Evolutionary conservation across 2,113 vertebrate species (phyloP).

Genomic region (Scytalopus superciliaris): DNA sequence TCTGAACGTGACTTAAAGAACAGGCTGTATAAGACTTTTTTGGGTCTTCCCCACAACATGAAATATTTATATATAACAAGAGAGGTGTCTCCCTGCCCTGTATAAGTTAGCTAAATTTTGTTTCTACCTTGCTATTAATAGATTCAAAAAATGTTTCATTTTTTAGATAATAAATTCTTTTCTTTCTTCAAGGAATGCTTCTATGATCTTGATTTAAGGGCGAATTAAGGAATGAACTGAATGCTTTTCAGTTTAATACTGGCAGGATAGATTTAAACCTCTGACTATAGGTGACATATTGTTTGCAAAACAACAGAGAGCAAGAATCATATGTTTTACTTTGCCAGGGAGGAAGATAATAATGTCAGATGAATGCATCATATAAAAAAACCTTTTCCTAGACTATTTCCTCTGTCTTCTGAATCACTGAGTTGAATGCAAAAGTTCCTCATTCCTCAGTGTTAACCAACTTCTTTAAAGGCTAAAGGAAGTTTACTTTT

Average conservation of each 20-base stretch:
- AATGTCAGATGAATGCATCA: neutral
- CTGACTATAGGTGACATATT: neutral
- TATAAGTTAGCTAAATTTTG: neutral
- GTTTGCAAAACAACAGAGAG: slow-evolving; percentile 1
- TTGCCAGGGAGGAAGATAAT: neutral
- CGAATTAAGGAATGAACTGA: neutral
- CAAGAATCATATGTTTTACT: slow-evolving; percentile 12
- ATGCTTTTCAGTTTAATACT: neutral
- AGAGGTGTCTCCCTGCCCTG: neutral
- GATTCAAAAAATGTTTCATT: neutral
- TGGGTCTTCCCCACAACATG: neutral
- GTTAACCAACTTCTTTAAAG: slow-evolving; percentile 12
- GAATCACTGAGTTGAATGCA: neutral
- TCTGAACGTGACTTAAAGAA: neutral
- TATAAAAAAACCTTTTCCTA: neutral
- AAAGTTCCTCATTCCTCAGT: neutral
- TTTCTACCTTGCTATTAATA: neutral
- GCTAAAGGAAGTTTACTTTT: neutral
- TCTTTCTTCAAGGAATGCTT: neutral
- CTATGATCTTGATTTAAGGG: neutral
- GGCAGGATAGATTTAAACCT: neutral
- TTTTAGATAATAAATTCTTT: neutral
- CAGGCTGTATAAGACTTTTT: neutral
- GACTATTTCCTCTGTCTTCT: neutral
- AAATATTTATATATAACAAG: neutral